Base-by-base conservation (phyloP, 2,888 invertebrate genomes). In the Erebia epiphron region DNA sequence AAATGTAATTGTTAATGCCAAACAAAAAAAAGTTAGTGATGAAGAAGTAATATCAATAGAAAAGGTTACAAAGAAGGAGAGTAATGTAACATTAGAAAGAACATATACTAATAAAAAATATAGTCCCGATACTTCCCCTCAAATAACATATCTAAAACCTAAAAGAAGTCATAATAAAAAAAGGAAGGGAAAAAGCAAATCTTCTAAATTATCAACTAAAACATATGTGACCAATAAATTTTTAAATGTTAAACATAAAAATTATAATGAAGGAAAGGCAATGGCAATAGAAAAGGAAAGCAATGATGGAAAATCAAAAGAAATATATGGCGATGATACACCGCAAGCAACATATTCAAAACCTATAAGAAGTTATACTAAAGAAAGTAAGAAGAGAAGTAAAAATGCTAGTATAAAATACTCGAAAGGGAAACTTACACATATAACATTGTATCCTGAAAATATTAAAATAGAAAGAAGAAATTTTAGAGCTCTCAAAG, bases 361-460 rank as follows among this genome's bases (percentile, higher is more conserved):
- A 52, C 0, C 8, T 62, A 62, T 1, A 21, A 8, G 13, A 16
- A 3, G 13, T 41, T 11, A 56, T 5, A 46, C n/a, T 35, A 18
- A 14, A 21, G 43, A 16, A 65, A 21, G 13, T 18, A 43, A 18
- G 18, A 26, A 13, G n/a, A 67, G 1, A 49, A 50, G 21, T 26
- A 43, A 56, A 13, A 52, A 61, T 16, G 8, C 16, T 35, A 41
- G 9, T 26, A 46, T 35, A 49, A 57, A 10, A 0, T 1, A 16
- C 13, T n/a, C 52, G 9, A 16, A 8, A 67, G 64, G 9, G 14
- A 72, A 62, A 60, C 26, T 54, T 18, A 71, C 71, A 5, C 46
- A 73, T 54, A 62, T 72, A 35, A 73, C 73, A 0, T 64, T 73
- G 11, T 72, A 75, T 62, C 73, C 75, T 46, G 58, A 65, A 49